Base-by-base conservation (phyloP, 1,140 invertebrate genomes). In the Drosophila kikkawai region DNA sequence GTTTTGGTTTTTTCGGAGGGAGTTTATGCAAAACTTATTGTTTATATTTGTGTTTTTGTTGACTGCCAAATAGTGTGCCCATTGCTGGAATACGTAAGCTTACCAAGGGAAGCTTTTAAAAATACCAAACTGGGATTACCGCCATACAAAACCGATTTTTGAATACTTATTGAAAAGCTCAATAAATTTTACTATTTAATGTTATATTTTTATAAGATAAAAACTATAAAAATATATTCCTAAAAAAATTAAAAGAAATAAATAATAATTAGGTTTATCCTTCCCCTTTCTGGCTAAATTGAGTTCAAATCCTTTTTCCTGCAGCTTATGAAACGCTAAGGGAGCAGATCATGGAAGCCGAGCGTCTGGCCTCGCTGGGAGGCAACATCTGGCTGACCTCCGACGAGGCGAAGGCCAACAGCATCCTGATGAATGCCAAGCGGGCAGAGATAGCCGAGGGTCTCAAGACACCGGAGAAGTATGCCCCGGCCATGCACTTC, bases 401-500 rank as follows among this genome's bases (percentile, higher is more conserved):
- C 45, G 88, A 86, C 19, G 91, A 92, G 75, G 88, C 91, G 45
- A 92, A 92, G 65, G 91, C 86, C 45, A 92, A 92, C 48, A 82
- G 70, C 57, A 91, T 92, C 13, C 65, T 92, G 59, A 92, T 92
- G 91, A 92, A 91, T 41, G 91, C 91, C 36, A 92, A 92, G 55
- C 70, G 88, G 1, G 79, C 83, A 7, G 91, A 92, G 55, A 91
- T 92, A 17, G 75, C 86, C 3, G 88, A 92, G 48, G 91, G 91
- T 1, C 29, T 88, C 0, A 92, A 92, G 36, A 67, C 86, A n/a
- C 91, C 91, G 7, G 86, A 91, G 42, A 92, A 91, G 39, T 92
- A 92, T 73, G 73, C 95, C 9, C 95, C 96, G 2, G 94, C 95
- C 0, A 93, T 93, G 22, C 95, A 96, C 85, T 97, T 97, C 80